Percentiles rank a stretch among this genome's conserved stretches.
Conservation (phyloP, 1,140 invertebrate genomes). For the Dendroctonus valens region DNA sequence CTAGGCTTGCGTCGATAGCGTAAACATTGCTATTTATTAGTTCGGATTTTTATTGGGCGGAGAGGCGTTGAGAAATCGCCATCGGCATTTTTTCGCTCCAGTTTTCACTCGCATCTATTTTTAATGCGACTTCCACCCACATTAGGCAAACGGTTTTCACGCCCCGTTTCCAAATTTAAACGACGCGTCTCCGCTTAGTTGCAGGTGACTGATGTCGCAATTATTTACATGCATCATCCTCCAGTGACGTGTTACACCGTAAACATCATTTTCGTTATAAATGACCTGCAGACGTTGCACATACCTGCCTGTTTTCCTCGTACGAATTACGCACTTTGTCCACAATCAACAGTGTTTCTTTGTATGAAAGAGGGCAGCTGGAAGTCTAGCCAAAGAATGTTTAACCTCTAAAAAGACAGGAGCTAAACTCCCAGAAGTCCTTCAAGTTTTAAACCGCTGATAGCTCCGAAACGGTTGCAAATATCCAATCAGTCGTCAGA, state of each 20-base stretch:
- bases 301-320: conserved; percentile 8
- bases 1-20: not conserved
- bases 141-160: conserved; percentile 1
- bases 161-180: conserved; percentile 1
- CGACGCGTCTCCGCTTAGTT: conserved; percentile 4
- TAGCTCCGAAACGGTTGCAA: no score
- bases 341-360: no score
- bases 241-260: not conserved
- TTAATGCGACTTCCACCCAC: conserved; percentile 9
- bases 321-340: no score
- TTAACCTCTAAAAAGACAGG: no score
- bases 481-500: no score
- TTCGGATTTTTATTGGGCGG: conserved; percentile 2
- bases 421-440: no score
- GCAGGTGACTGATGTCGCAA: conserved; percentile 11
- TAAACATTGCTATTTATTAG: conserved; percentile 5
- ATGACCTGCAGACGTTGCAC: conserved; percentile 5
- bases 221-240: conserved; percentile 4
- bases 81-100: conserved; percentile 2
- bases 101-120: conserved; percentile 3
- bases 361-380: no score
- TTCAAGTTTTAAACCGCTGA: no score
- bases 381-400: no score
- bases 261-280: conserved; percentile 15
- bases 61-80: not conserved